These are phyloP conservation scores for Terebella lapidaria DNA, from an alignment of 2,888 invertebrate species.

Conservation along the genomic window DNA sequence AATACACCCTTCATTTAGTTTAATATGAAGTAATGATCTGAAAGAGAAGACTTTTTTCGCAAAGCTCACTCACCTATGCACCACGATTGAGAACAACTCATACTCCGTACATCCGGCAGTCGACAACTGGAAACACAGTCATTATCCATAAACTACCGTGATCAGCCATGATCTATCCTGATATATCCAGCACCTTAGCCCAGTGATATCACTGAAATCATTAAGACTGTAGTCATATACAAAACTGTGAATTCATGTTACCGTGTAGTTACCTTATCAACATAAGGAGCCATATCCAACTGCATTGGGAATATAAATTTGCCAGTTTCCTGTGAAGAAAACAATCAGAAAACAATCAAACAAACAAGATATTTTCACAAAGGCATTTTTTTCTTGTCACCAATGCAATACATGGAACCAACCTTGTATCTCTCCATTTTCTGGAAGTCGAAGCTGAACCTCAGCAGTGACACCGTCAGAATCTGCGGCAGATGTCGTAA, in stretches of 20 bases:
- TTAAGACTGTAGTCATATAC: background rate
- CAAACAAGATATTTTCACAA: too few species aligned
- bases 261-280: conserved; percentile 42
- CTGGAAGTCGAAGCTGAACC: conserved; percentile 51
- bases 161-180: too few species aligned
- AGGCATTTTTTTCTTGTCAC: too few species aligned
- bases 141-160: background rate
- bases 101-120: conserved; percentile 30
- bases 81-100: conserved; percentile 52
- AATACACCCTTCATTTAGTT: too few species aligned
- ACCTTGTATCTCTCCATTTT: conserved; percentile 32
- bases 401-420: too few species aligned
- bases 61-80: conserved; percentile 35
- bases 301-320: conserved; percentile 47
- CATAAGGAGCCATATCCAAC: conserved; percentile 47
- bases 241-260: too few species aligned
- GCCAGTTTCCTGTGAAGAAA: conserved; percentile 47
- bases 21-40: too few species aligned
- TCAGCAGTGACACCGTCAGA: conserved; percentile 50
- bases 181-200: background rate
- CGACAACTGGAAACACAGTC: conserved; percentile 3
- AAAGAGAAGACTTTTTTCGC: too few species aligned
- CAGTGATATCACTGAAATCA: background rate
- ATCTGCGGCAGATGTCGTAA: conserved; percentile 48
- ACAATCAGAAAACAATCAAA: too few species aligned